phyloP scores from a whole-genome alignment of 2,888 invertebrate species.

The Hanleya hanleyi region DNA sequence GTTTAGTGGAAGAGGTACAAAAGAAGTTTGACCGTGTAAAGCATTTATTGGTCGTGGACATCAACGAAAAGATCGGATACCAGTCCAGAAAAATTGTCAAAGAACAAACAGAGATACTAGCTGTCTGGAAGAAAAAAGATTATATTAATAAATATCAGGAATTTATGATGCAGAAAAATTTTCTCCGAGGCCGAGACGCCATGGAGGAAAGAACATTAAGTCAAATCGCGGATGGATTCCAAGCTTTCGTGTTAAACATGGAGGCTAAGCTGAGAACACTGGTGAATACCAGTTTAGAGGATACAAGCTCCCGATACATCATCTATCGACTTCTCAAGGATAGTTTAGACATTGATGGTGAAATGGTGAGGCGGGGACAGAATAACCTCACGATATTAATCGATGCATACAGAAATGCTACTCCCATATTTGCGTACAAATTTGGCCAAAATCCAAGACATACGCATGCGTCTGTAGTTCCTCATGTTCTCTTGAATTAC shows the following conservation, averaged over 20 bases:
- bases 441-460: constrained; percentile 37
- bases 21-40: constrained; percentile 29
- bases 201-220: constrained; percentile 59
- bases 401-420: constrained; percentile 49
- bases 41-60: constrained; percentile 24
- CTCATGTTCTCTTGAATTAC: constrained; percentile 45
- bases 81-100: constrained; percentile 30
- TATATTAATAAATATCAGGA: constrained; percentile 48
- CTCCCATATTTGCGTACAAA: constrained; percentile 51
- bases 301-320: constrained; percentile 16
- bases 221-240: constrained; percentile 33
- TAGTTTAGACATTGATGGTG: constrained; percentile 39
- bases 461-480: constrained; percentile 48
- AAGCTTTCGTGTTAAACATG: constrained; percentile 44
- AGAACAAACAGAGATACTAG: constrained; percentile 30
- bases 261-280: constrained; percentile 31
- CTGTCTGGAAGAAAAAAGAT: constrained; percentile 33
- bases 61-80: constrained; percentile 31
- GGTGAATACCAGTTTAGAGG: constrained; percentile 17
- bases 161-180: constrained; percentile 52
- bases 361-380: constrained; percentile 43
- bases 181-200: constrained; percentile 52
- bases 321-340: constrained; percentile 43
- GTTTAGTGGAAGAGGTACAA: constrained; percentile 21
- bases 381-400: constrained; percentile 49